Evolutionary conservation across 2,113 vertebrate genomes (phyloP), one percentile per base, ranked within the genome.

Genomic region (Anguilla japonica): DNA sequence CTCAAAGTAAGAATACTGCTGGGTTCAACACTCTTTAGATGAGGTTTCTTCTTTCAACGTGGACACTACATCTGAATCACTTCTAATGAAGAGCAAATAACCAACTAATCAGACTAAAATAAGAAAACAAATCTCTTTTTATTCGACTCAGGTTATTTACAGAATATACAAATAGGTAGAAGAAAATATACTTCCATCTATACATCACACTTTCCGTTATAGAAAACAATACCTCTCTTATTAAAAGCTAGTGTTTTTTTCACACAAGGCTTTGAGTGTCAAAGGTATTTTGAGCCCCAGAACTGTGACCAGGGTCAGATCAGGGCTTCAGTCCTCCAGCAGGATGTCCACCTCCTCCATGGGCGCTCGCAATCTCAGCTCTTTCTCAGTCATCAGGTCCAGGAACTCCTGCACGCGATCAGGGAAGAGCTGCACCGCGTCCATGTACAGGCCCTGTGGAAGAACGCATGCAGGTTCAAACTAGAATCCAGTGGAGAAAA

Each of bases 331-430:
- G 89, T 97, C 95, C 91, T 98, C 97, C 0, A 99, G 91, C 0
- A 99, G 94, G 0, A 99, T 95, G 46, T 98, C 97, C 95, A 99
- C 92, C 91, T 99, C 96, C 92, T 99, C 97, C 85, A 97, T 39
- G 0, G 98, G 96, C 26, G 98, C 93, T 53, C 98, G 91, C 82
- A 99, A 88, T 78, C 97, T 94, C 60, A 99, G 57, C 50, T 99
- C 98, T 84, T 99, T 99, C 89, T 99, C 98, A 0, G 95, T 96
- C 96, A 98, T 97, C 67, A 99, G 92, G 88, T 99, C 98, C 0
- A 97, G 88, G 0, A 93, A 95, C 93, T 98, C 97, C 89, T 98
- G 97, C 84, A 99, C 89, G 40, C 94, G 92, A 1, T 97, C 95
- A 0, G 97, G 96, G 87, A 99, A 98, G 91, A 97, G 94, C 75